phyloP scores from a whole-genome alignment of 2,888 invertebrate genomes.

The Dolomedes plantarius region DNA sequence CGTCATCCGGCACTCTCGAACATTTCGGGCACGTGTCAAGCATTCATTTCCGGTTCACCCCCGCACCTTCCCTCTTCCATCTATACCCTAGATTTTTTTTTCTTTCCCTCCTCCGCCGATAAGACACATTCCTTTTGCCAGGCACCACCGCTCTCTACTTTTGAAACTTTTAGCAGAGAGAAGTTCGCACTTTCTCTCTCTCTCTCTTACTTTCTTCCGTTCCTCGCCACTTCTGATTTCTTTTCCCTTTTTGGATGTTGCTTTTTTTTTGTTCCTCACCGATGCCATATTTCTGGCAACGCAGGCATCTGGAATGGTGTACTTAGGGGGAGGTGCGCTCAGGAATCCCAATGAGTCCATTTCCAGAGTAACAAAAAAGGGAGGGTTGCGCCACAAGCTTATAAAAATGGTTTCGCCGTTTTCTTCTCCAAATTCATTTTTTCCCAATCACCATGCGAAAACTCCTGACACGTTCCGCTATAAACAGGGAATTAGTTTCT shows the following conservation, averaged over 20 bases:
- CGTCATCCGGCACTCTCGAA: slow-evolving; percentile 49
- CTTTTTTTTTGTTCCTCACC: slow-evolving; percentile 8
- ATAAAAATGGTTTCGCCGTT: too few species aligned
- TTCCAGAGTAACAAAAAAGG: too few species aligned
- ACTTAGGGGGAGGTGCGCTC: too few species aligned
- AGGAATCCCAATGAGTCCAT: too few species aligned
- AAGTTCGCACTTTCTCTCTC: neutral
- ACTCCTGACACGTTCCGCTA: too few species aligned
- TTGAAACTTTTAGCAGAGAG: slow-evolving; percentile 60
- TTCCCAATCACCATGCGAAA: slow-evolving; percentile 14
- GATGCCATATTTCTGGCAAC: too few species aligned
- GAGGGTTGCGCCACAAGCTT: too few species aligned
- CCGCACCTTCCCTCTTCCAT: too few species aligned
- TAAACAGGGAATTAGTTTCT: too few species aligned
- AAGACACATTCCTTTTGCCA: neutral
- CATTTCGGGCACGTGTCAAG: slow-evolving; percentile 61
- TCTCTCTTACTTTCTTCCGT: slow-evolving; percentile 9
- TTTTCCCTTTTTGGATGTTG: slow-evolving; percentile 49
- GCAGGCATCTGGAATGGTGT: too few species aligned
- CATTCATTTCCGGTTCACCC: slow-evolving; percentile 66
- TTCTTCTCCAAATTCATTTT: slow-evolving; percentile 13
- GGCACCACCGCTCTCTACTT: slow-evolving; percentile 10
- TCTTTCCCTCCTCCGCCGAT: neutral
- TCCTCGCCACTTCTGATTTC: slow-evolving; percentile 50
- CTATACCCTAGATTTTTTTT: slow-evolving; percentile 21